Conservation (phyloP, 2,797 vertebrate genomes). For the Galagoides demidoff region DNA sequence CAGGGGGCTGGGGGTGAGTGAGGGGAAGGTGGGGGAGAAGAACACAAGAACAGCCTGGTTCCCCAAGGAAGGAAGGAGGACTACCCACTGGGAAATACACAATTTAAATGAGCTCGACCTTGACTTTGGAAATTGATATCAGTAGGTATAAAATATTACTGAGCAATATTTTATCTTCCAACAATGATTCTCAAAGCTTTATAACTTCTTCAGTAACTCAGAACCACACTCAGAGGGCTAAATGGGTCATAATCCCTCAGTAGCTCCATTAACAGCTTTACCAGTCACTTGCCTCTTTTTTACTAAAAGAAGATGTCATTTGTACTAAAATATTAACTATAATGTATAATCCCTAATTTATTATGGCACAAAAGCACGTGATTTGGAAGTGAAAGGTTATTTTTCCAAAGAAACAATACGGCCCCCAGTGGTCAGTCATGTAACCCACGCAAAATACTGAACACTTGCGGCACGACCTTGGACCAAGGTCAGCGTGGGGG, state of each 20-base stretch:
- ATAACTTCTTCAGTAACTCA: neutral
- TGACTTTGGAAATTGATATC: neutral
- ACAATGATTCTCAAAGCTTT: neutral
- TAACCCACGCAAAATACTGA: neutral
- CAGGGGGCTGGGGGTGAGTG: no score
- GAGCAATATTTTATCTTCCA: neutral
- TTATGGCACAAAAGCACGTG: neutral
- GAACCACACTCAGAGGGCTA: neutral
- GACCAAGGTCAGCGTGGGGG: neutral
- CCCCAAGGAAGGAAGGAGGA: no score
- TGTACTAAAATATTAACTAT: neutral
- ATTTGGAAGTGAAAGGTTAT: constrained; percentile 1
- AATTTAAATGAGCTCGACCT: neutral
- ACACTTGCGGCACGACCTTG: neutral
- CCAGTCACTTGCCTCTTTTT: neutral
- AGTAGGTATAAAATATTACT: neutral
- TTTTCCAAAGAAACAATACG: constrained; percentile 11
- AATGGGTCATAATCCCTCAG: neutral
- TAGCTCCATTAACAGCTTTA: neutral
- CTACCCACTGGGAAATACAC: neutral
- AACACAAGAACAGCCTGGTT: no score
- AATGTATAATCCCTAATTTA: neutral
- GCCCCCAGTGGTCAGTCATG: neutral
- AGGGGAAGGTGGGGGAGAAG: no score
- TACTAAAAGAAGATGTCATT: constrained; percentile 20